phyloP scores from a whole-genome alignment of 2,797 vertebrate species.

The Astyanax mexicanus region DNA sequence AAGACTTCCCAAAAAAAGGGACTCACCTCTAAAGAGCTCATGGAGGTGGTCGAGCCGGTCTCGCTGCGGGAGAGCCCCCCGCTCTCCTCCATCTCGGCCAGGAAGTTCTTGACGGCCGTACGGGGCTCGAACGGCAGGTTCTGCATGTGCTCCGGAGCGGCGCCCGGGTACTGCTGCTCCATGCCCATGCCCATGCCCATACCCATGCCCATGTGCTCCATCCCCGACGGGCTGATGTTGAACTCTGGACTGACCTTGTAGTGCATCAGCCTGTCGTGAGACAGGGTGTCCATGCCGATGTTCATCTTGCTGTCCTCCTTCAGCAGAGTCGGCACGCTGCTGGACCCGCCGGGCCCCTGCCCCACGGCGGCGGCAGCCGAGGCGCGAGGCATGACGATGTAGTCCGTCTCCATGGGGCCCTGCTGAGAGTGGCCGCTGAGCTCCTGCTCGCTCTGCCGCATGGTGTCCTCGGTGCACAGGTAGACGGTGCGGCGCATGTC shows the following conservation, averaged over 20 bases:
- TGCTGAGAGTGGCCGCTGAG: constrained; percentile 85
- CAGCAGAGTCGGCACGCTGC: constrained; percentile 87
- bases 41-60: constrained; percentile 97
- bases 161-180: constrained; percentile 89
- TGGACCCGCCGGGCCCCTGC: constrained; percentile 73
- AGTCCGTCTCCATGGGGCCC: constrained; percentile 96
- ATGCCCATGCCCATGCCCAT: constrained; percentile 91
- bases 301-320: constrained; percentile 97
- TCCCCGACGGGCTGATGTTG: constrained; percentile 88
- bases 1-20: not conserved
- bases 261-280: constrained; percentile 96
- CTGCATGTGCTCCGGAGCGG: constrained; percentile 91
- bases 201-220: constrained; percentile 92
- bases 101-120: constrained; percentile 98
- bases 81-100: constrained; percentile 96
- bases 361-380: constrained; percentile 58
- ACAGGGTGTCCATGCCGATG: constrained; percentile 93
- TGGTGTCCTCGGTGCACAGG: constrained; percentile 93
- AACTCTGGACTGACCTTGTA: constrained; percentile 97
- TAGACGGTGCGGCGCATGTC: constrained; percentile 96
- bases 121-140: constrained; percentile 96
- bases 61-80: constrained; percentile 93
- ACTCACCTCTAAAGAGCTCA: constrained; percentile 98
- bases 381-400: constrained; percentile 94
- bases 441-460: constrained; percentile 92